Evolutionary conservation across 2,797 vertebrate genomes (phyloP), one percentile per base, ranked within the genome.

Genomic region (Staurois parvus): DNA sequence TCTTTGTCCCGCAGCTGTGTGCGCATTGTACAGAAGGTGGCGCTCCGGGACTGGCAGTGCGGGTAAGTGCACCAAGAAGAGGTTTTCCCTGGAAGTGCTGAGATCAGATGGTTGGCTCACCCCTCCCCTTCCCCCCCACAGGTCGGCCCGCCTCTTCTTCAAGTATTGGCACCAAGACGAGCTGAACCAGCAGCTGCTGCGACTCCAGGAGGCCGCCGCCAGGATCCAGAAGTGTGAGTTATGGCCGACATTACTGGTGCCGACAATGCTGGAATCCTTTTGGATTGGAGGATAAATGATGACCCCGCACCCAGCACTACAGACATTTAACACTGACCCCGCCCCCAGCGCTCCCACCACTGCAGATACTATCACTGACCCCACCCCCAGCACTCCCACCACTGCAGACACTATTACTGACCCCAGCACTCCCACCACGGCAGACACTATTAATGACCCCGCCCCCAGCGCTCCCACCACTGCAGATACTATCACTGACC

Each of bases 121-220:
- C 75, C 84, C 69, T 82, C 68, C 32, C 75, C 83, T 69, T 83
- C 67, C 32, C 84, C 76, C 85, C 81, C 72, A 32, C 84, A 96
- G 95, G 42, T 93, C 92, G 7, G 91, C 93, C 7, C 90, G 92
- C 2, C 91, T 96, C 85, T 95, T 96, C 89, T 95, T 95, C 85
- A 96, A 95, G 62, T 94, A 95, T 69, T 95, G 94, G 94, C 95
- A 96, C 84, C 93, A 95, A 85, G 94, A 94, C 1, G 89, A 94
- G 77, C 85, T 96, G 89, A 87, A 89, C 19, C 90, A 90, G n/a
- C 90, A 83, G 40, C 66, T 95, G 75, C 90, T 92, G 11, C 84
- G 0, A 37, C 85, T 95, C 83, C 92, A 89, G 37, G 90, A 81
- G 45, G 93, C 94, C 45, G 93, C 92, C 15, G 32, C 93, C 76